These are phyloP conservation scores for Hydropsyche tenuis DNA, from an alignment of 1,140 invertebrate species.

Conservation along the genomic window DNA sequence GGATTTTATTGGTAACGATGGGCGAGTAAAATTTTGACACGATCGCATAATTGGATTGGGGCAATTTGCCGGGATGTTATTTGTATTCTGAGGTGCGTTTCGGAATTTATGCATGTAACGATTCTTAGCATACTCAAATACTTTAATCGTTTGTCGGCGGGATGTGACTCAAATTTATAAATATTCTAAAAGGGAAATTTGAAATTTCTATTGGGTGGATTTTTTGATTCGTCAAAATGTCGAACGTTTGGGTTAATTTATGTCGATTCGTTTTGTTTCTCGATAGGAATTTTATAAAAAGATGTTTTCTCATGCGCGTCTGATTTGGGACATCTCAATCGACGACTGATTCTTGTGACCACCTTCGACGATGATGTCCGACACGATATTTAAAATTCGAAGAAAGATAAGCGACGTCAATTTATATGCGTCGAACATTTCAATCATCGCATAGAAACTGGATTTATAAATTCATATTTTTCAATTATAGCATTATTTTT, in stretches of 20 bases:
- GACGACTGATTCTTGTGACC: conserved; percentile 28
- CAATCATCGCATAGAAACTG: too few relatives aligned
- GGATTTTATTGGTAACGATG: not conserved
- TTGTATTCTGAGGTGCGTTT: not conserved
- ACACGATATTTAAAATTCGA: conserved; percentile 3
- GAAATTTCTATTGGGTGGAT: too few relatives aligned
- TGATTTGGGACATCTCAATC: conserved; percentile 40
- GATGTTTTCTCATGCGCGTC: conserved; percentile 28
- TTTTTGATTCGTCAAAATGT: too few relatives aligned
- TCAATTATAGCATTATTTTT: too few relatives aligned
- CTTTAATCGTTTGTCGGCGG: too few relatives aligned
- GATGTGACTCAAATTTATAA: too few relatives aligned
- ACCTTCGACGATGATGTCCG: conserved; percentile 26
- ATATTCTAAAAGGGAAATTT: too few relatives aligned
- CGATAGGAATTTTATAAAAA: conserved; percentile 13
- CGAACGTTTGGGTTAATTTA: too few relatives aligned
- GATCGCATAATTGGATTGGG: conserved; percentile 32
- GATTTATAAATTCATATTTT: too few relatives aligned
- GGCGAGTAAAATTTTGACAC: conserved; percentile 39
- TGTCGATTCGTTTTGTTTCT: not conserved
- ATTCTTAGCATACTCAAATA: not conserved
- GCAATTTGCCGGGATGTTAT: not conserved
- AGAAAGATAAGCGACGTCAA: conserved; percentile 3
- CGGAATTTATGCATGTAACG: not conserved
- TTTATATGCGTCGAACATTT: not conserved